Conservation (phyloP, 2,113 vertebrate species). For the Cyprinodon brontotheroides region DNA sequence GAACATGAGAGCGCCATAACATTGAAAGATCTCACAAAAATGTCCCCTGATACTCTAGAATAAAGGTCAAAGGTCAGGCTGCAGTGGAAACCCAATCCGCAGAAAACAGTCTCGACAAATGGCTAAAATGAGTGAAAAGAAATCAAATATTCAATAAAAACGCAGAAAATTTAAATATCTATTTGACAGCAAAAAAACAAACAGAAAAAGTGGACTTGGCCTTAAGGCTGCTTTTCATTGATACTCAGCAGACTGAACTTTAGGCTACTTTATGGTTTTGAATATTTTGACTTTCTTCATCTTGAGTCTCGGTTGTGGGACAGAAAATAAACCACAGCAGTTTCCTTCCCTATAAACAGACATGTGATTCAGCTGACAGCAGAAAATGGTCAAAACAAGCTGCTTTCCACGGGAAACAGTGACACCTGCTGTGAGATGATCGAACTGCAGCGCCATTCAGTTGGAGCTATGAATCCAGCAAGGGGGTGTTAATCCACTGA, state of each 20-base stretch:
- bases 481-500: neutral
- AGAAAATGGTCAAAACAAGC: neutral
- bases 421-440: slow-evolving; percentile 46
- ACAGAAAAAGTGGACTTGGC: neutral
- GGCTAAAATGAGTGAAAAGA: neutral
- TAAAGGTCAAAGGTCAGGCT: neutral
- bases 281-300: neutral
- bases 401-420: neutral
- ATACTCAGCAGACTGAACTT: neutral
- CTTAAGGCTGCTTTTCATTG: neutral
- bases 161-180: neutral
- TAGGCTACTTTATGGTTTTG: neutral
- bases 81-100: neutral
- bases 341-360: neutral
- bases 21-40: neutral
- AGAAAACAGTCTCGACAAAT: neutral
- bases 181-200: too few relatives aligned
- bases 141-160: neutral
- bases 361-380: neutral
- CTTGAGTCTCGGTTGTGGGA: neutral
- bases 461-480: neutral
- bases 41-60: neutral
- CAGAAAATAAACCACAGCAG: too few relatives aligned
- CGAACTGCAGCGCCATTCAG: slow-evolving; percentile 15
- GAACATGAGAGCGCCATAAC: neutral